These are phyloP conservation scores for Sclerodermus sp. DNA, from an alignment of 2,888 invertebrate genomes.

Conservation along the genomic window DNA sequence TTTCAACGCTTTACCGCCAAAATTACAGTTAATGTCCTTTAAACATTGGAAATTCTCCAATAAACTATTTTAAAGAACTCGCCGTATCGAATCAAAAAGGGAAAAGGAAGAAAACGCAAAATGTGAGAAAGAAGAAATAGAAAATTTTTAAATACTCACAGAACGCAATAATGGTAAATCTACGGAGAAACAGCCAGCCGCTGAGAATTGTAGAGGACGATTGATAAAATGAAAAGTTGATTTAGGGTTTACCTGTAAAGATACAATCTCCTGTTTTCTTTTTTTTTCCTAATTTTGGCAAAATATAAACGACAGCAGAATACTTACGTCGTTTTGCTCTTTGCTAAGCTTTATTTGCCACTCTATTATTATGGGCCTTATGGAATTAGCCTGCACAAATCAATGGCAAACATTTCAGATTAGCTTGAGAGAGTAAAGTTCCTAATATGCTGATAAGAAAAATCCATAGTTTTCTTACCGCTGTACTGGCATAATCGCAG, in stretches of 20 bases:
- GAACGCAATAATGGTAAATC: slow-evolving; percentile 44
- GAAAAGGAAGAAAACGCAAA: background rate
- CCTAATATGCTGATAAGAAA: too few species aligned
- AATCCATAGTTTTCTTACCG: too few species aligned
- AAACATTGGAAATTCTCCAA: too few species aligned
- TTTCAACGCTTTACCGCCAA: too few species aligned
- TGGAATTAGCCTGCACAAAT: slow-evolving; percentile 42
- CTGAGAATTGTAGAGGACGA: slow-evolving; percentile 44
- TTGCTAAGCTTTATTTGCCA: slow-evolving; percentile 26
- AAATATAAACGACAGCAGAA: slow-evolving; percentile 1
- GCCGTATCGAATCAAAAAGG: background rate
- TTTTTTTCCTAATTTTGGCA: background rate
- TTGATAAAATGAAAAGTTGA: slow-evolving; percentile 41
- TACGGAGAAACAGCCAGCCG: slow-evolving; percentile 48
- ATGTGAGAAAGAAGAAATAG: background rate
- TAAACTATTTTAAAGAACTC: too few species aligned
- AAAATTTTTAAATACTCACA: slow-evolving; percentile 31
- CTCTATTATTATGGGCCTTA: slow-evolving; percentile 37
- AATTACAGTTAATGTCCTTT: too few species aligned
- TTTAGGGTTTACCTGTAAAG: slow-evolving; percentile 14
- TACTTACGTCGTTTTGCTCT: slow-evolving; percentile 15
- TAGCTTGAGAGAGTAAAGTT: too few species aligned
- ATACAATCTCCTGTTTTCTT: background rate
- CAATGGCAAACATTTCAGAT: too few species aligned
- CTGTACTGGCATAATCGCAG: slow-evolving; percentile 37